Percentiles rank a stretch among this genome's conserved stretches.
These are phyloP conservation scores for Simalia tracyae DNA, from an alignment of 2,797 vertebrate species.

Conservation along the genomic window DNA sequence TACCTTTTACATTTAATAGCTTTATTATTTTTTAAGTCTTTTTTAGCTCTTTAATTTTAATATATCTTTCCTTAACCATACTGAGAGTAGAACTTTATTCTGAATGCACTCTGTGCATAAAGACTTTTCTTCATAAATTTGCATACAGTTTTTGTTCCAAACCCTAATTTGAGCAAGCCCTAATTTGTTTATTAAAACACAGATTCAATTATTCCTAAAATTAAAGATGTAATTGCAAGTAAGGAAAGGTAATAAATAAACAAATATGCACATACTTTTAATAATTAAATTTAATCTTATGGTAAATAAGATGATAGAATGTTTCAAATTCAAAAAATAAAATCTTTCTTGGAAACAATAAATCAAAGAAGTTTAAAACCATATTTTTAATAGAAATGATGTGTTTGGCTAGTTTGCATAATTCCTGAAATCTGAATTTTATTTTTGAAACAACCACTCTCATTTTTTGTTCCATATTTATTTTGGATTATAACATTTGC, in stretches of 20 bases:
- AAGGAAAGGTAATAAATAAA: not conserved
- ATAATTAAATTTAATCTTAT: not conserved
- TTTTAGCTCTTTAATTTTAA: not conserved
- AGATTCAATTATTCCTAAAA: not conserved
- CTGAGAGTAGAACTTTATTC: not conserved
- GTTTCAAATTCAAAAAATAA: not conserved
- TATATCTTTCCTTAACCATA: not conserved
- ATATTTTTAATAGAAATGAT: not conserved
- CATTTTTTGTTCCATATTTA: not conserved
- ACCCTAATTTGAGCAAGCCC: not conserved
- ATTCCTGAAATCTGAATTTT: not conserved
- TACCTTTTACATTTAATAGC: not conserved
- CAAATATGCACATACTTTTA: not conserved
- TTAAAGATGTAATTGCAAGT: not conserved
- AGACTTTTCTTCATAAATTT: not conserved
- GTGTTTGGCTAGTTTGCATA: not conserved
- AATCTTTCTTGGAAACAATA: not conserved
- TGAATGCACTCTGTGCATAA: not conserved
- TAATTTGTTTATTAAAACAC: not conserved
- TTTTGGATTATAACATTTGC: not conserved
- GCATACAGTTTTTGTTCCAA: not conserved
- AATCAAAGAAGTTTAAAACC: not conserved
- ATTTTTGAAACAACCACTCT: not conserved
- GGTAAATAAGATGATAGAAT: not conserved
- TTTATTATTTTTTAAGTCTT: not conserved